Conservation (phyloP, 2,113 vertebrate genomes). For the Nothobranchius kuhntae region DNA sequence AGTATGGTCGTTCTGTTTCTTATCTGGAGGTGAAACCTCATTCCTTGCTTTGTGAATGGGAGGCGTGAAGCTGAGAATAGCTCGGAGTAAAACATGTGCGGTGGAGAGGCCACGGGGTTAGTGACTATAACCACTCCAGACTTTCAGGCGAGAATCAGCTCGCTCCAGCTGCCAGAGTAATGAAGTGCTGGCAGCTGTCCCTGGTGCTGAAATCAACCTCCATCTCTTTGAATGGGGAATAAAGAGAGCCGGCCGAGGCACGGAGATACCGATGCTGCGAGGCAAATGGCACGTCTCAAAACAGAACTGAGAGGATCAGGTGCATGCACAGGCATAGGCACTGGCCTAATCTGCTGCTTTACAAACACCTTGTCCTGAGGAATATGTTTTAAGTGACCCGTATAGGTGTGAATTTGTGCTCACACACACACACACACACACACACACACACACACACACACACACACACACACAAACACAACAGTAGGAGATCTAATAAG, state of each 20-base stretch:
- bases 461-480: slow-evolving; percentile 3
- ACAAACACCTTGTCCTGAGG: slow-evolving; percentile 9
- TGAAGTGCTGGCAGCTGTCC: slow-evolving; percentile 68
- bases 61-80: slow-evolving; percentile 50
- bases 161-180: slow-evolving; percentile 63
- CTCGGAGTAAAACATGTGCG: slow-evolving; percentile 29
- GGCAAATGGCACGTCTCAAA: slow-evolving; percentile 51
- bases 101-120: slow-evolving; percentile 54
- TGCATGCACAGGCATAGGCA: slow-evolving; percentile 23
- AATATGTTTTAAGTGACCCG: slow-evolving; percentile 34
- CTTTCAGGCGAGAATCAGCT: slow-evolving; percentile 54
- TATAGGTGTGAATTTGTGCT: slow-evolving; percentile 10
- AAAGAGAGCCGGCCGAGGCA: slow-evolving; percentile 54
- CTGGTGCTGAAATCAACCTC: slow-evolving; percentile 68
- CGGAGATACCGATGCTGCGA: slow-evolving; percentile 49
- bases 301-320: slow-evolving; percentile 57
- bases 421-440: not conserved
- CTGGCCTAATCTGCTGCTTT: slow-evolving; percentile 26
- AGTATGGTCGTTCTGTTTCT: slow-evolving; percentile 18
- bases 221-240: slow-evolving; percentile 52
- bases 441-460: slow-evolving; percentile 3
- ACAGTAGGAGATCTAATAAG: slow-evolving; percentile 42
- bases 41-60: slow-evolving; percentile 24
- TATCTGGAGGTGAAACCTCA: slow-evolving; percentile 28
- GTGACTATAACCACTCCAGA: slow-evolving; percentile 57